Evolutionary conservation across 2,113 vertebrate species (phyloP).

Genomic region (Oryzias melastigma): DNA sequence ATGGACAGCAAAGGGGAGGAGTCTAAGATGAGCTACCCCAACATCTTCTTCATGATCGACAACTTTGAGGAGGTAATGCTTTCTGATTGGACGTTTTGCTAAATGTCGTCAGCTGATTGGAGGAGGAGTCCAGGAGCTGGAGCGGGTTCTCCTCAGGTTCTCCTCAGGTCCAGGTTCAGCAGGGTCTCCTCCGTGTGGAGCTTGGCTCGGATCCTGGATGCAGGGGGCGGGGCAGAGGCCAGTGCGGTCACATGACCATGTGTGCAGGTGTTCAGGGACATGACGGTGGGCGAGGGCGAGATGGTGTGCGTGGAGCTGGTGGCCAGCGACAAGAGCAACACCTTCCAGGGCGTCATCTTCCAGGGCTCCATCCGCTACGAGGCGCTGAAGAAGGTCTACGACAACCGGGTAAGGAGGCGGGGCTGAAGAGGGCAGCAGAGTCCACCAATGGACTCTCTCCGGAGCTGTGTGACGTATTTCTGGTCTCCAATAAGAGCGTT

Average conservation of each 20-base stretch:
- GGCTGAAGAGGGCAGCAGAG: too few species aligned
- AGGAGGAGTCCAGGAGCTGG: too few species aligned
- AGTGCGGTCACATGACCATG: neutral
- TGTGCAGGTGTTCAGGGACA: constrained; percentile 91
- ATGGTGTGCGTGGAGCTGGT: constrained; percentile 99
- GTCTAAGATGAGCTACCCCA: constrained; percentile 98
- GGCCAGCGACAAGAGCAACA: constrained; percentile 95
- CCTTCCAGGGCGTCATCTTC: constrained; percentile 96
- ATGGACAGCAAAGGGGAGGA: constrained; percentile 99
- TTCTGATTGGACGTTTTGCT: too few species aligned
- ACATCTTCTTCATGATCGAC: constrained; percentile 99
- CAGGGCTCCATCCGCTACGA: constrained; percentile 98
- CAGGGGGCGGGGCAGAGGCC: too few species aligned
- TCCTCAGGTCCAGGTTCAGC: too few species aligned
- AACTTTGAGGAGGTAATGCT: constrained; percentile 95
- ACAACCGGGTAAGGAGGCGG: constrained; percentile 87
- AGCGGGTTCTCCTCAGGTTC: too few species aligned
- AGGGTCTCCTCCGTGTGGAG: too few species aligned
- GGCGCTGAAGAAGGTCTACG: constrained; percentile 97
- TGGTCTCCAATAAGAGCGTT: too few species aligned
- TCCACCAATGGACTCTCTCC: too few species aligned
- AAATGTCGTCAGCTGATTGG: too few species aligned
- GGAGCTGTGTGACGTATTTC: too few species aligned
- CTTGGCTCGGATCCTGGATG: too few species aligned
- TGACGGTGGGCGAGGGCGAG: constrained; percentile 97